These are phyloP conservation scores for Ferrisia virgata DNA, from an alignment of 2,888 invertebrate genomes.

Conservation along the genomic window DNA sequence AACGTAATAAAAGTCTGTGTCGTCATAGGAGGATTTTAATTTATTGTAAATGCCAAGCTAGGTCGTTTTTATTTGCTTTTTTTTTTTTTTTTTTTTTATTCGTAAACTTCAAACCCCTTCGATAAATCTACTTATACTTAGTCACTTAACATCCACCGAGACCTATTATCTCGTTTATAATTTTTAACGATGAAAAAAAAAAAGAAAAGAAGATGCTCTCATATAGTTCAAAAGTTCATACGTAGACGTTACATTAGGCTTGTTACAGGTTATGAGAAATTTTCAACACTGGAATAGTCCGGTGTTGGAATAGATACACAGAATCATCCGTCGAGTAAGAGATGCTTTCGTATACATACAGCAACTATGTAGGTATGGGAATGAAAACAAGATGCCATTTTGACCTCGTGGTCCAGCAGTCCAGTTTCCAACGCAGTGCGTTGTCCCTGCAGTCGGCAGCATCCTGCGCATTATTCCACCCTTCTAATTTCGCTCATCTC, in stretches of 20 bases:
- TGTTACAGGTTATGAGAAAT: background rate
- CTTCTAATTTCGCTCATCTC: background rate
- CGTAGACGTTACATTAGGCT: background rate
- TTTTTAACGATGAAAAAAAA: background rate
- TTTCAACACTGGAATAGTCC: background rate
- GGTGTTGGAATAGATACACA: background rate
- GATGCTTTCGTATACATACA: background rate
- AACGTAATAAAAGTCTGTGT: no score
- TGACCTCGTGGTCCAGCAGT: conserved; percentile 26
- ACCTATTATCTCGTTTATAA: background rate
- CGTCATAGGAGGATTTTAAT: no score
- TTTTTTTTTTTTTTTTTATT: no score
- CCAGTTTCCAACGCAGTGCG: background rate
- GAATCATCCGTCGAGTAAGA: background rate
- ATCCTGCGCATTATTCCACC: background rate
- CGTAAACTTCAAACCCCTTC: no score
- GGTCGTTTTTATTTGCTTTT: no score
- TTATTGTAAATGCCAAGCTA: no score
- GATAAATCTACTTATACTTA: no score
- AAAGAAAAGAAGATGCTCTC: background rate
- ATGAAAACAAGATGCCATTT: background rate
- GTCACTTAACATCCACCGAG: no score
- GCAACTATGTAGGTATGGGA: no score
- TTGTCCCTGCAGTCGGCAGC: background rate
- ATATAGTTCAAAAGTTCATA: conserved; percentile 9